Evolutionary conservation across 2,888 invertebrate species (phyloP).

Genomic region (Drosophila suboccidentalis): DNA sequence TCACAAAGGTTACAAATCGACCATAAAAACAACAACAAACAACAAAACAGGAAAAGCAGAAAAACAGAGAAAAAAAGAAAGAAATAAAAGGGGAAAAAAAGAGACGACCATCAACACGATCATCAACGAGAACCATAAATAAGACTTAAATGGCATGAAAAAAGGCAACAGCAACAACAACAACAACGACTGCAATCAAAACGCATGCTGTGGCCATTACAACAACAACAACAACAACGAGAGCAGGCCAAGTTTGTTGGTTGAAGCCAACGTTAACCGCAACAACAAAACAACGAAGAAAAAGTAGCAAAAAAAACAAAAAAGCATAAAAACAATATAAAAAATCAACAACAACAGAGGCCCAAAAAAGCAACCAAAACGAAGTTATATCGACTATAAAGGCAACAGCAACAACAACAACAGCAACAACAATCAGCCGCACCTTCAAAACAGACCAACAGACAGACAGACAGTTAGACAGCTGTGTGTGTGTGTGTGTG

Average conservation of each 20-base stretch:
- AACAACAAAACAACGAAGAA: constrained; percentile 57
- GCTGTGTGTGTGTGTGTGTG: constrained; percentile 20
- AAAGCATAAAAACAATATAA: constrained; percentile 7
- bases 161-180: constrained; percentile 48
- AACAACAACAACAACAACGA: constrained; percentile 35
- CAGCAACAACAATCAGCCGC: constrained; percentile 61
- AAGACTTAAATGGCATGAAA: constrained; percentile 82
- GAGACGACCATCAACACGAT: constrained; percentile 82
- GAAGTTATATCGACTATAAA: constrained; percentile 63
- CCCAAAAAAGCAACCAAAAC: constrained; percentile 51
- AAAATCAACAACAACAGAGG: constrained; percentile 36
- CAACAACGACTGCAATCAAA: constrained; percentile 71
- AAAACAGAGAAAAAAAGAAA: constrained; percentile 30
- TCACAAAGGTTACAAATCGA: constrained; percentile 47
- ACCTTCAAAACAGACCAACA: constrained; percentile 61
- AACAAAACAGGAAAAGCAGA: constrained; percentile 21
- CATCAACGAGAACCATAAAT: constrained; percentile 82
- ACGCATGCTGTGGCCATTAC: constrained; percentile 74
- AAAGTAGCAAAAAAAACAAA: constrained; percentile 51
- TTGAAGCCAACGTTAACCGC: constrained; percentile 59
- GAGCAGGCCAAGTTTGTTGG: constrained; percentile 40
- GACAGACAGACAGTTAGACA: constrained; percentile 25
- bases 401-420: constrained; percentile 37
- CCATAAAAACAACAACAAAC: constrained; percentile 20
- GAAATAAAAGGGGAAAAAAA: constrained; percentile 47